phyloP scores from a whole-genome alignment of 1,140 invertebrate species.

The Drosophila ercepeae region DNA sequence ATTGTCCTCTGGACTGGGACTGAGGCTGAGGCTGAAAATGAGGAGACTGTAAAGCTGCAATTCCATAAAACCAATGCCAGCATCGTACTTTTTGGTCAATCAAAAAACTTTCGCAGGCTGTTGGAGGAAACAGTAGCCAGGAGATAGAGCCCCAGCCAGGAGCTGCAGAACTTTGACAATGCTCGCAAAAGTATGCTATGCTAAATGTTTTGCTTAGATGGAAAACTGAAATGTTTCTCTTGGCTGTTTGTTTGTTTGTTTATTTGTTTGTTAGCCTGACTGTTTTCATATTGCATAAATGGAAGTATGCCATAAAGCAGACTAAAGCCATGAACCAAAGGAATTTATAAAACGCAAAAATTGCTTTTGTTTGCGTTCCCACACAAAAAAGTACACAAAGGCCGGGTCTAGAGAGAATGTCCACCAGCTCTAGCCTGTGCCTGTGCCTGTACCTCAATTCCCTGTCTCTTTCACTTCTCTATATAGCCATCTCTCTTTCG shows the following conservation, averaged over 20 bases:
- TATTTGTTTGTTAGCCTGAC: slow-evolving; percentile 4
- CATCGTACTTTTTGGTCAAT: slow-evolving; percentile 27
- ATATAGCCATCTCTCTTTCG: not conserved
- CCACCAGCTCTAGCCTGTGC: slow-evolving; percentile 8
- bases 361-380: slow-evolving; percentile 67
- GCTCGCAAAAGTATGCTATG: slow-evolving; percentile 64
- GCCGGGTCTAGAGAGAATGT: not conserved
- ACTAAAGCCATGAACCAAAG: slow-evolving; percentile 42
- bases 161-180: slow-evolving; percentile 46
- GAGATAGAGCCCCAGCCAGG: not conserved
- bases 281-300: slow-evolving; percentile 34
- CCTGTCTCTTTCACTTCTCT: not conserved
- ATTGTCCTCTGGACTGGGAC: too few species aligned
- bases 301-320: slow-evolving; percentile 45
- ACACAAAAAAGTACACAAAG: slow-evolving; percentile 32
- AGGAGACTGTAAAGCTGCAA: slow-evolving; percentile 21
- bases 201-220: slow-evolving; percentile 61
- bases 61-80: slow-evolving; percentile 24
- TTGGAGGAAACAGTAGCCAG: slow-evolving; percentile 9
- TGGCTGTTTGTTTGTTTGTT: slow-evolving; percentile 2
- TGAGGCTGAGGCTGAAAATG: too few species aligned
- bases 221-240: slow-evolving; percentile 53
- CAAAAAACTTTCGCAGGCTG: slow-evolving; percentile 34
- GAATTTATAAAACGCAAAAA: slow-evolving; percentile 71
- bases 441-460: not conserved